Base-by-base conservation (phyloP, 53 echinoderm and acorn worm genomes). In the Apostichopus leukothele region DNA sequence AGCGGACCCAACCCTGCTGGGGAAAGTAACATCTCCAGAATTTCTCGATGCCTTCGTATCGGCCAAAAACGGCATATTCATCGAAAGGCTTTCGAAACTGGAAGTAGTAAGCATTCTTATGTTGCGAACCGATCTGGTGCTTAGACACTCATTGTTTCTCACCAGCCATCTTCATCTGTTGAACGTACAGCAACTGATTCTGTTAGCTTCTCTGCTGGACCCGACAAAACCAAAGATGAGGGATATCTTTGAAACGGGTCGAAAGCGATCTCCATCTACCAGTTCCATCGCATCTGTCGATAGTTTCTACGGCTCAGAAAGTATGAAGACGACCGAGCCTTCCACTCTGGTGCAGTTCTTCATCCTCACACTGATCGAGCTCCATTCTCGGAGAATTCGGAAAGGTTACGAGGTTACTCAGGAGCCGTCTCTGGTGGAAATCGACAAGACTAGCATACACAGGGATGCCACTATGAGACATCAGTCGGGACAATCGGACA, bases 141-240 rank as follows among this genome's bases (percentile, higher is more conserved):
- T 87, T 1, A 19, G 54, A 18, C 74, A 87, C 75, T 52, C 73
- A 7, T 5, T 12, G n/a, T 87, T 75, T 52, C 9, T 87, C 6
- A 11, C 25, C 67, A 86, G 60, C 67, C 87, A 76, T 76, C 75
- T 51, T 61, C 86, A 74, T 26, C 54, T 80, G 89, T 78, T 76
- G 78, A 87, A 74, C 75, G 79, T 83, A 74, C 84, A 20, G 59
- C 76, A 23, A 0, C 76, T 95, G 67, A 87, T 95, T 52, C 92
- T 94, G 75, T 75, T 97, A 8, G 98, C 98, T 75, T 90, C 90
- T 67, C 84, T 97, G 52, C 92, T 97, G 88, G 98, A 97, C 77
- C 98, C 98, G 20, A 95, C 98, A 74, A 95, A 95, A 88, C 89
- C 93, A n/a, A 91, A 90, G 16, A 93, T 94, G 50, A 90, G 89